phyloP scores from a whole-genome alignment of 2,888 invertebrate genomes.

The Cylloceria caligata region DNA sequence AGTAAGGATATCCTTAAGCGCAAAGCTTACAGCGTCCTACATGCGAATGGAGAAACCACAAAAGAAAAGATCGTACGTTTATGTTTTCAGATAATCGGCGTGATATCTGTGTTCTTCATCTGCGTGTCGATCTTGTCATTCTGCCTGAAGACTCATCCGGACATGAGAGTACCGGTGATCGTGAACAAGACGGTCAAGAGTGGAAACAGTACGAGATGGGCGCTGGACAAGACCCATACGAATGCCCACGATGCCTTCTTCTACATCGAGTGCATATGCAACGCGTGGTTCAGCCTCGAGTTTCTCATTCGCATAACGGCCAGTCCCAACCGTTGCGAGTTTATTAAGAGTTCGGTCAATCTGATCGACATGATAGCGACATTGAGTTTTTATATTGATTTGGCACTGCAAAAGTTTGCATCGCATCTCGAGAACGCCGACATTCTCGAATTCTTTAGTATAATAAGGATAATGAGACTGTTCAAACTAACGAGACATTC shows the following conservation, averaged over 20 bases:
- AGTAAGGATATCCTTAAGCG: no score
- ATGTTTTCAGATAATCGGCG: constrained; percentile 95
- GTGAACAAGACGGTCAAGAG: constrained; percentile 92
- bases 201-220: constrained; percentile 91
- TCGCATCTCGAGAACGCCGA: constrained; percentile 97
- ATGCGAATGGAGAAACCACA: not conserved
- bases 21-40: not conserved
- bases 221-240: constrained; percentile 95
- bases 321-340: constrained; percentile 96
- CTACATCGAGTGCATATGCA: constrained; percentile 99
- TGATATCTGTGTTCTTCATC: constrained; percentile 99
- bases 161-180: constrained; percentile 97
- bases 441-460: constrained; percentile 98
- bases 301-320: constrained; percentile 97
- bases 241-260: constrained; percentile 99
- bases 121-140: constrained; percentile 99
- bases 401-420: constrained; percentile 95
- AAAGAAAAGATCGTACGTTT: constrained; percentile 18
- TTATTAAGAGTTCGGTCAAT: constrained; percentile 98
- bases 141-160: constrained; percentile 99
- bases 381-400: constrained; percentile 98
- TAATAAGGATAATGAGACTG: constrained; percentile 98
- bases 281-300: constrained; percentile 99
- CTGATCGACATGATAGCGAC: constrained; percentile 99
- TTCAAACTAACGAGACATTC: constrained; percentile 99